Evolutionary conservation across 2,888 invertebrate species (phyloP).

Genomic region (Cephus spinipes): DNA sequence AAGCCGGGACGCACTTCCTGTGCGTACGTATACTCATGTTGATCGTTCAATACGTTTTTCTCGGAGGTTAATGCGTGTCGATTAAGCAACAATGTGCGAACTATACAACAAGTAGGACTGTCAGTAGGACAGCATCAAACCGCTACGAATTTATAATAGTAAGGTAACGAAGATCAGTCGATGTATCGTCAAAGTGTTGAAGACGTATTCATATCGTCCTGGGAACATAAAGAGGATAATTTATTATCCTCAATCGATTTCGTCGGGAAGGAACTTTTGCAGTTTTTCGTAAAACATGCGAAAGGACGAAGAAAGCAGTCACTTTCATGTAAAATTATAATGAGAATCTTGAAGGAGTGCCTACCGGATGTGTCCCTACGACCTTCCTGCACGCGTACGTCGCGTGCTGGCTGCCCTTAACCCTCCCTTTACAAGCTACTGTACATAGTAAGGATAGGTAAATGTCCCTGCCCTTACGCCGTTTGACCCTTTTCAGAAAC

Average conservation of each 20-base stretch:
- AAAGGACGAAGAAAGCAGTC: no score
- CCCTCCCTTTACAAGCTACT: background rate
- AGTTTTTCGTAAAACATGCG: no score
- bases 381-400: background rate
- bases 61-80: background rate
- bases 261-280: no score
- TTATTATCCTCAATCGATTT: background rate
- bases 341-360: background rate
- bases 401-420: background rate
- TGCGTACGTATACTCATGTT: background rate
- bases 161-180: constrained; percentile 29
- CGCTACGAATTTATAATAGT: background rate
- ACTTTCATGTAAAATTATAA: no score
- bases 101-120: background rate
- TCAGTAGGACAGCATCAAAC: background rate
- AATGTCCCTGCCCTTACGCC: background rate
- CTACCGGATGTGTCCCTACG: background rate
- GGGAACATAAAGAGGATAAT: background rate
- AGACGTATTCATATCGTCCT: constrained; percentile 20
- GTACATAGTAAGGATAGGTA: background rate
- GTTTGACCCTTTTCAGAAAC: background rate
- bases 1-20: background rate
- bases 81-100: background rate
- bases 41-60: background rate
- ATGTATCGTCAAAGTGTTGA: constrained; percentile 24